Evolutionary conservation across 2,797 vertebrate species (phyloP).

Genomic region (Hypotaenidia philippensis): DNA sequence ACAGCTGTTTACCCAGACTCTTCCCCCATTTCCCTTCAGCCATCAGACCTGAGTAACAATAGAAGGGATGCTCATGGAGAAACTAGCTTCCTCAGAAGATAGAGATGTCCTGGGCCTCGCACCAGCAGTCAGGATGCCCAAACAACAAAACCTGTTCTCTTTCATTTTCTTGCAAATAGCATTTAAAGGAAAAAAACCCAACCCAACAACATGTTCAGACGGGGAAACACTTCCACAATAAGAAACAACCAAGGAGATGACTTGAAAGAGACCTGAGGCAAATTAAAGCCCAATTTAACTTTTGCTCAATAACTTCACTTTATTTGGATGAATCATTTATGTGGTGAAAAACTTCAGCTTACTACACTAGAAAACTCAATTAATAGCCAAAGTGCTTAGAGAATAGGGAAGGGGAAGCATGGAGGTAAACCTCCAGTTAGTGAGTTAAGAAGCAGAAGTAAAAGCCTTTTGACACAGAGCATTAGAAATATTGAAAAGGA

Average conservation of each 20-base stretch:
- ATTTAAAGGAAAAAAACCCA: not conserved
- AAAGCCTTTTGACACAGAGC: constrained; percentile 35
- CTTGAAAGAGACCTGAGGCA: constrained; percentile 72
- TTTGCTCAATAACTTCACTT: constrained; percentile 79
- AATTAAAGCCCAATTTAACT: constrained; percentile 80
- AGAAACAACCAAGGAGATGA: constrained; percentile 43
- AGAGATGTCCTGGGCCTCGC: not conserved
- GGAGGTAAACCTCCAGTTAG: constrained; percentile 35
- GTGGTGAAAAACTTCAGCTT: constrained; percentile 70
- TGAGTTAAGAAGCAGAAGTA: constrained; percentile 51
- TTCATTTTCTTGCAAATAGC: constrained; percentile 13
- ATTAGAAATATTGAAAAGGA: not conserved
- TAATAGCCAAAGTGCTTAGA: constrained; percentile 63
- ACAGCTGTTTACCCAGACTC: not conserved
- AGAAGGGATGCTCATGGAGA: not conserved
- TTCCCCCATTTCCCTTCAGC: not conserved
- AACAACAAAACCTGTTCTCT: not conserved
- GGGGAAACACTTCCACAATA: constrained; percentile 52
- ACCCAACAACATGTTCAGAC: not conserved
- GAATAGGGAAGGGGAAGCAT: not conserved
- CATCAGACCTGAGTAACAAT: not conserved
- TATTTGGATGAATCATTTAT: constrained; percentile 80
- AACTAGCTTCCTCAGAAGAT: not conserved
- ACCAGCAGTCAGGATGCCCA: not conserved
- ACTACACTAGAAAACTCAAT: constrained; percentile 65